These are phyloP conservation scores for Eilema griseolum DNA, from an alignment of 2,888 invertebrate genomes.

Conservation along the genomic window DNA sequence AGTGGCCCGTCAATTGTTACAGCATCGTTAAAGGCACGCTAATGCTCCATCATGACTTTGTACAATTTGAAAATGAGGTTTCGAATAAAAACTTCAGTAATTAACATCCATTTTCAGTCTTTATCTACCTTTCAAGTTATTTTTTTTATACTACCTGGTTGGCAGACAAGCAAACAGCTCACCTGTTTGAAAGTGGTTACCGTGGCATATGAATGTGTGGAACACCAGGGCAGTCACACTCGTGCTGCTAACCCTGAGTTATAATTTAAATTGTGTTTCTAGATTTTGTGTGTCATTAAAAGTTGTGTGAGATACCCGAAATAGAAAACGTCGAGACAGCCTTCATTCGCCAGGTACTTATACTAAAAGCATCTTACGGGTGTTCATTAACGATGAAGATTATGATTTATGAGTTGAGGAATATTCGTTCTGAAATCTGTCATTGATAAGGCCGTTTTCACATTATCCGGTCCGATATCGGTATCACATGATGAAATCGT, in stretches of 20 bases:
- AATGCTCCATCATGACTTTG: constrained; percentile 46
- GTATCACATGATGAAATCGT: too few relatives aligned
- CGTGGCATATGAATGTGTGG: too few relatives aligned
- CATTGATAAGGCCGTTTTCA: too few relatives aligned
- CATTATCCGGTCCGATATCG: too few relatives aligned
- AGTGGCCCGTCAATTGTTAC: constrained; percentile 35
- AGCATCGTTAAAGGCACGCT: constrained; percentile 33
- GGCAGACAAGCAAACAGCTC: too few relatives aligned
- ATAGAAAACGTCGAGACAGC: background rate
- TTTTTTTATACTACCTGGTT: too few relatives aligned
- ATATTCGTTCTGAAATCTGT: constrained; percentile 4
- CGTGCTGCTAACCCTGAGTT: too few relatives aligned
- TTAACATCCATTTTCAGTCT: constrained; percentile 43
- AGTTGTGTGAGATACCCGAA: background rate
- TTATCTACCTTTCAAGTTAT: constrained; percentile 29
- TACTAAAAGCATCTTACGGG: background rate
- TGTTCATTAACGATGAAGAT: background rate
- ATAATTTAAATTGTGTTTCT: constrained; percentile 31
- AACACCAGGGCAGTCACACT: too few relatives aligned
- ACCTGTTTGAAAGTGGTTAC: too few relatives aligned
- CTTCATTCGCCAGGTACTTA: background rate
- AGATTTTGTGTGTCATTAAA: constrained; percentile 2
- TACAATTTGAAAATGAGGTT: constrained; percentile 45
- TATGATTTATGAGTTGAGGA: background rate
- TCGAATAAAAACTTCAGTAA: constrained; percentile 50